phyloP scores from a whole-genome alignment of 2,113 vertebrate genomes.

The Verasper variegatus region DNA sequence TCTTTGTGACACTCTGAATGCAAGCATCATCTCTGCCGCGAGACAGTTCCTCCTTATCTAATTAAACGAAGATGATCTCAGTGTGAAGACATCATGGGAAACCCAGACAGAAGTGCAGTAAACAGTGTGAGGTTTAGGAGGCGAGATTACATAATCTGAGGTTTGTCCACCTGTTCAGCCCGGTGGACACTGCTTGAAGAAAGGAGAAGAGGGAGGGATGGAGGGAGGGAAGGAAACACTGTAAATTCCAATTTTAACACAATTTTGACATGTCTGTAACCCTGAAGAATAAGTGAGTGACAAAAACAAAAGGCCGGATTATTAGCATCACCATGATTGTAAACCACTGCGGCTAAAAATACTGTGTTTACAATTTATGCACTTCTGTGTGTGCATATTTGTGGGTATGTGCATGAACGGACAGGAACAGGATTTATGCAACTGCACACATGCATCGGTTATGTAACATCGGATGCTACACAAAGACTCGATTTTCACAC shows the following conservation, averaged over 20 bases:
- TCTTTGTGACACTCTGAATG: constrained; percentile 9
- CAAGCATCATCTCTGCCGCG: constrained; percentile 12
- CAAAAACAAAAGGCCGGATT: neutral
- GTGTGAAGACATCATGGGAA: neutral
- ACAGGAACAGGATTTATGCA: constrained; percentile 1
- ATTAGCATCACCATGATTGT: neutral
- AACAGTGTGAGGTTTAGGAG: constrained; percentile 22
- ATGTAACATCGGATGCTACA: neutral
- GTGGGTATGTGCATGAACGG: constrained; percentile 3
- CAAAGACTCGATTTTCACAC: neutral
- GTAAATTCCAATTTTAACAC: neutral
- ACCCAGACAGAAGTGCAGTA: constrained; percentile 11
- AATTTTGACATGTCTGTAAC: neutral
- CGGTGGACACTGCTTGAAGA: constrained; percentile 42
- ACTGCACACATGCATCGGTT: constrained; percentile 11
- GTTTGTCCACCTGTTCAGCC: constrained; percentile 55
- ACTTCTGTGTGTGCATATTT: constrained; percentile 3
- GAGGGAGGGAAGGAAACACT: neutral
- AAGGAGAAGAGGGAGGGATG: neutral
- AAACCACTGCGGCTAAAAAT: neutral
- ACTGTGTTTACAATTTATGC: neutral
- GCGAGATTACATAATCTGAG: constrained; percentile 6
- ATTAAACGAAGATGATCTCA: constrained; percentile 11
- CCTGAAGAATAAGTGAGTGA: neutral
- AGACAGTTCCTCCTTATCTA: constrained; percentile 21